phyloP scores from a whole-genome alignment of 64 coral and sea anemone species.

The Astreopora myriophthalma region DNA sequence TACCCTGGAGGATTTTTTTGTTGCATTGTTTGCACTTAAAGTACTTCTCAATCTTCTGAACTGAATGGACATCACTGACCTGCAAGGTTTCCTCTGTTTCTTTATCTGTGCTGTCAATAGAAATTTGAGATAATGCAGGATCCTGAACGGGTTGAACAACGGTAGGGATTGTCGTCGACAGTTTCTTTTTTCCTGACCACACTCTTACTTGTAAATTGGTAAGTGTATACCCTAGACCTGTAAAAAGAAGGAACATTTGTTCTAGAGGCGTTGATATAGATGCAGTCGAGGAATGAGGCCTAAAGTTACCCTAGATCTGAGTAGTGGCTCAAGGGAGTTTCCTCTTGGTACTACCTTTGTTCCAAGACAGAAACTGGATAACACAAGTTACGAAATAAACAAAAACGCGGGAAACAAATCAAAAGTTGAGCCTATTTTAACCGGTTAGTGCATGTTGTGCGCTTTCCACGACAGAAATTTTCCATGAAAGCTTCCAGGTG shows the following conservation, averaged over 20 bases:
- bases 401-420: slow-evolving; percentile 22
- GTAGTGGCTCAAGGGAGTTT: background rate
- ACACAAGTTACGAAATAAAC: slow-evolving; percentile 12
- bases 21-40: slow-evolving; percentile 36
- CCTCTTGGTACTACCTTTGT: background rate
- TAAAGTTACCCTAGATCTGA: background rate
- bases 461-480: background rate
- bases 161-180: slow-evolving; percentile 31
- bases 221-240: slow-evolving; percentile 53
- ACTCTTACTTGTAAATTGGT: slow-evolving; percentile 46
- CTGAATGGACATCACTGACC: slow-evolving; percentile 36
- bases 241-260: background rate
- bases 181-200: slow-evolving; percentile 58
- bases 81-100: slow-evolving; percentile 13
- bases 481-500: background rate
- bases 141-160: slow-evolving; percentile 30
- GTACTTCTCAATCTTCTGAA: slow-evolving; percentile 26
- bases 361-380: slow-evolving; percentile 7
- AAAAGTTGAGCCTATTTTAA: background rate
- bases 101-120: slow-evolving; percentile 9
- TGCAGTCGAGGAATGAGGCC: background rate
- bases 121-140: slow-evolving; percentile 18
- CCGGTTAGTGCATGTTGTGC: background rate
- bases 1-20: slow-evolving; percentile 44
- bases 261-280: background rate